Evolutionary conservation across 2,888 invertebrate genomes (phyloP), one percentile per base, ranked within the genome.

Genomic region (Monochamus alternatus): DNA sequence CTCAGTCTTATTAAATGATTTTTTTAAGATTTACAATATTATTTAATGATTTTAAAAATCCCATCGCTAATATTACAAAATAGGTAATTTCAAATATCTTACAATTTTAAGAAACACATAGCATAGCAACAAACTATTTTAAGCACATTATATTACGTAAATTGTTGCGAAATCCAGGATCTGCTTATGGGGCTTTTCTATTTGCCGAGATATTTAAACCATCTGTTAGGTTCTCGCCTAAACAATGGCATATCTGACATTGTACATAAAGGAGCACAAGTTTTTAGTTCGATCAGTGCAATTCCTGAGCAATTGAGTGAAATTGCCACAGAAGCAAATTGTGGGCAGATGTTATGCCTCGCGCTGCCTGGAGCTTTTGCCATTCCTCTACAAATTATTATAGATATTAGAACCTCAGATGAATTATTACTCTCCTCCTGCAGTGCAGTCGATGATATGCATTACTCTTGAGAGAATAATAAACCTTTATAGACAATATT

Each of bases 311-410:
- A 60, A 69, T 69, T 58, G 60, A 69, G 60, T 60, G 31, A 69
- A 68, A 69, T 70, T 70, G 32, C 70, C 31, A 62, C 51, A 62
- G 70, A 62, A 70, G 70, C 62, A 60, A 69, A 70, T 70, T 70
- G 62, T 47, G 12, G 31, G 70, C 70, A 70, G 70, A 62, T 62
- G 70, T 44, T 22, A 10, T 31, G 60, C 31, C 31, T 62, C 51
- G 7, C 51, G 22, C 60, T 22, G 70, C 70, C 62, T 30, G 51
- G 44, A 31, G 30, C 62, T 67, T 8, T 51, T 51, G n/a, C 3
- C 30, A 31, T 65, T 51, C 22, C 43, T 14, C 47, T 51, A 8
- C 31, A 65, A 31, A 65, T 52, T 51, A 31, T 65, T 51, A n/a
- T 55, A 38, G 38, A 38, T 38, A 55, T n/a, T 22, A 55, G 55